These are phyloP conservation scores for Aselliscus stoliczkanus DNA, from an alignment of 2,797 vertebrate genomes.

Conservation along the genomic window DNA sequence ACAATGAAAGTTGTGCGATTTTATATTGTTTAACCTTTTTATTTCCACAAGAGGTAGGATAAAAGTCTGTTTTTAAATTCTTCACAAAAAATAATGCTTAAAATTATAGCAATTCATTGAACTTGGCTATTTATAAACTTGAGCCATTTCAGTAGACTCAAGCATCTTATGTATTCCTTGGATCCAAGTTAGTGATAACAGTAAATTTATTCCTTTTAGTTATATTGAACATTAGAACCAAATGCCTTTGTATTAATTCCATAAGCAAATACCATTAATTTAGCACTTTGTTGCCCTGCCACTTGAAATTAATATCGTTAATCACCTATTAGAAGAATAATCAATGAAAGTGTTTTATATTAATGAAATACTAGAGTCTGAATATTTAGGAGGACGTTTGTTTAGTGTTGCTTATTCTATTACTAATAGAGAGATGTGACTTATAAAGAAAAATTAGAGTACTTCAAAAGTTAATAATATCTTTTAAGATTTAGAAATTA, in stretches of 20 bases:
- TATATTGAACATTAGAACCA: background rate
- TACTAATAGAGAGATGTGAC: background rate
- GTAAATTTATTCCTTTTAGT: background rate
- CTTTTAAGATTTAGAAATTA: constrained; percentile 11
- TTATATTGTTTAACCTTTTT: background rate
- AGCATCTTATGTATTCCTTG: background rate
- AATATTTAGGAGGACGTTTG: background rate
- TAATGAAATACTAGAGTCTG: background rate
- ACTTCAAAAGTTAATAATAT: background rate
- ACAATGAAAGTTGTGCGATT: background rate
- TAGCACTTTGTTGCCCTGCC: constrained; percentile 26
- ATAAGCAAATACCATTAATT: background rate
- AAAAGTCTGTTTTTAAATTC: background rate
- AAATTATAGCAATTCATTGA: background rate
- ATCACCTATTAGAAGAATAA: constrained; percentile 22
- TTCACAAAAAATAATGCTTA: background rate
- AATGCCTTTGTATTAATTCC: background rate
- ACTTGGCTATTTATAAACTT: background rate
- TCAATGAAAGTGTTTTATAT: constrained; percentile 11
- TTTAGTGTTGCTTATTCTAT: background rate
- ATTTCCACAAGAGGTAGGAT: background rate
- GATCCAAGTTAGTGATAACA: background rate
- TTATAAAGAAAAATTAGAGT: background rate
- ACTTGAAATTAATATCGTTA: background rate
- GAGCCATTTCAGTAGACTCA: background rate